phyloP scores from a whole-genome alignment of 92 coral and sea anemone genomes.

The Zoanthus sansibaricus region DNA sequence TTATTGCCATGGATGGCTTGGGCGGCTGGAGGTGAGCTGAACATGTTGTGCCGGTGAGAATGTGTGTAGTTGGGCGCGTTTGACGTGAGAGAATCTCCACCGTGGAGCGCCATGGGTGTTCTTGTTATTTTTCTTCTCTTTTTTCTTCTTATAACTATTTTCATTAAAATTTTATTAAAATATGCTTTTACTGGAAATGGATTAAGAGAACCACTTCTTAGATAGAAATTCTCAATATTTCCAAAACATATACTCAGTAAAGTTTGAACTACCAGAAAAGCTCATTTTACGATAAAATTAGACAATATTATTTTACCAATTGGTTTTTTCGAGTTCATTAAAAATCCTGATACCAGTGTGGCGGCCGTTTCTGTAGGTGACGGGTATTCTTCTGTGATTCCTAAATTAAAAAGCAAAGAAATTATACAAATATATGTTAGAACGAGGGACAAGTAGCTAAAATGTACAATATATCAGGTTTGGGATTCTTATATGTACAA shows the following conservation, averaged over 20 bases:
- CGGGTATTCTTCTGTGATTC: background rate
- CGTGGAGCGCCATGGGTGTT: constrained; percentile 80
- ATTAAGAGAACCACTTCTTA: too few species aligned
- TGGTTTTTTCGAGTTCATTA: background rate
- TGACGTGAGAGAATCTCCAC: constrained; percentile 76
- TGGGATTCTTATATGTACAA: too few species aligned
- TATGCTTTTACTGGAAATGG: too few species aligned
- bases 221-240: too few species aligned
- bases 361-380: constrained; percentile 6
- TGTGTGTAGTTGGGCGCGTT: constrained; percentile 86
- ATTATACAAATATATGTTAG: background rate
- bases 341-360: constrained; percentile 25
- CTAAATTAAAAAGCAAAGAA: constrained; percentile 11
- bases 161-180: too few species aligned
- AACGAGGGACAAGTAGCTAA: too few species aligned
- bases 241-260: too few species aligned
- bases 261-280: background rate
- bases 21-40: constrained; percentile 75
- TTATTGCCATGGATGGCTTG: constrained; percentile 85
- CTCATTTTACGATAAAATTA: background rate
- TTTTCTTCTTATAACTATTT: too few species aligned
- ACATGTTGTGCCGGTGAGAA: constrained; percentile 80
- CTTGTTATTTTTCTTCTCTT: too few species aligned
- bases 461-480: too few species aligned
- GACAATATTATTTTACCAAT: background rate